These are phyloP conservation scores for Lordiphosa collinella DNA, from an alignment of 1,140 invertebrate genomes.

Conservation along the genomic window DNA sequence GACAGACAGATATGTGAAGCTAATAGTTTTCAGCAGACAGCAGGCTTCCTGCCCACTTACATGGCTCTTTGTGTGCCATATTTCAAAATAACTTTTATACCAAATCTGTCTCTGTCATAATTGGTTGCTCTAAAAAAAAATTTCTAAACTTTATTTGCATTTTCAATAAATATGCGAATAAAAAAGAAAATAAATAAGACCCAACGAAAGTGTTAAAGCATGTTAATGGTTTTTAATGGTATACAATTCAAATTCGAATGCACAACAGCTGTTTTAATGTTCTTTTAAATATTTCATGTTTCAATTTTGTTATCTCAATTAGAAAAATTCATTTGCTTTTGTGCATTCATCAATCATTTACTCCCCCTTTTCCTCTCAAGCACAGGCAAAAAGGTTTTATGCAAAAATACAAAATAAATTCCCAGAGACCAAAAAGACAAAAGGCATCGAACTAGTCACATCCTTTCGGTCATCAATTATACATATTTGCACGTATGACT, in stretches of 20 bases:
- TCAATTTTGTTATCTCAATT: conserved; percentile 19
- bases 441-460: conserved; percentile 19
- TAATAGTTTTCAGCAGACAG: conserved; percentile 39
- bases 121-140: conserved; percentile 24
- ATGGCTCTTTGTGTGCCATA: conserved; percentile 10
- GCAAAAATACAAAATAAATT: conserved; percentile 7
- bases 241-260: conserved; percentile 17
- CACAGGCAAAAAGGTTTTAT: conserved; percentile 11
- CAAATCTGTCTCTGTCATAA: conserved; percentile 10
- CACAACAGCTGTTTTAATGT: neutral
- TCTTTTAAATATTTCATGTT: conserved; percentile 14
- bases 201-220: conserved; percentile 33
- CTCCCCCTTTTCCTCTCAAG: conserved; percentile 18
- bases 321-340: neutral
- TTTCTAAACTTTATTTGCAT: too few species aligned
- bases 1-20: conserved; percentile 25
- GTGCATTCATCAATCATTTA: conserved; percentile 41
- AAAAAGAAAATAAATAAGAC: neutral
- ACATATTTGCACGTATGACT: conserved; percentile 9
- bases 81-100: conserved; percentile 31
- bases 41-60: neutral
- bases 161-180: neutral
- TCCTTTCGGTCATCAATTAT: conserved; percentile 48
- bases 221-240: conserved; percentile 34
- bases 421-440: conserved; percentile 13